Evolutionary conservation across 2,797 vertebrate genomes (phyloP), one percentile per base, ranked within the genome.

Genomic region (Xiphophorus birchmanni): DNA sequence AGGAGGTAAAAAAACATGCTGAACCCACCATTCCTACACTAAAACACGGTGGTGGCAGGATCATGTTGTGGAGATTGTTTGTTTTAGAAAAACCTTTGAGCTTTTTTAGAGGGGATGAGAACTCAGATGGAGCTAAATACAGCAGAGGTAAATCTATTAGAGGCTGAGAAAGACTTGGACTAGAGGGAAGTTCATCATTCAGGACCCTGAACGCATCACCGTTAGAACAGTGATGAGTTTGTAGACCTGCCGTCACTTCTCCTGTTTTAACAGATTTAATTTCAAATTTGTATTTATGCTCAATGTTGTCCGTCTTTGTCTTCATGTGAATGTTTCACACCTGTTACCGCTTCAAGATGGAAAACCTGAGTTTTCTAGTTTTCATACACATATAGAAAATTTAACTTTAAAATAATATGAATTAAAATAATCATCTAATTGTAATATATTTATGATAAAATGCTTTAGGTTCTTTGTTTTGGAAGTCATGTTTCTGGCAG

Each of bases 401-500:
- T 2, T 13, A 1, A 42, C 13, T 47, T 71, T 71, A 71, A n/a
- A 72, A 17, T n/a, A 5, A 29, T 15, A 72, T n/a, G 40, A 72
- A 45, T n/a, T 45, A 7, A 71, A 71, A 45, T 3, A n/a, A 15
- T 29, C 23, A n/a, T n/a, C 17, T 23, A 45, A 26, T 42, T 2
- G 37, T 42, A 67, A 67, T 42, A 44, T n/a, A 37, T 67, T 37
- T 17, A 42, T 6, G 1, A 69, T 71, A 15, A 72, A 45, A 11
- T 44, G 60, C 58, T 77, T 56, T 69, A 60, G 52, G 80, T 77
- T 71, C 63, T 75, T 78, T 82, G 65, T 84, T 76, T 84, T 80
- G 72, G 73, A 76, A 82, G 76, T 73, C 47, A 82, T 73, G 73
- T 42, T 56, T 85, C 45, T 90, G 88, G 91, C 89, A 86, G 87